phyloP scores from a whole-genome alignment of 1,140 invertebrate genomes.

The Lepidurus packardi region DNA sequence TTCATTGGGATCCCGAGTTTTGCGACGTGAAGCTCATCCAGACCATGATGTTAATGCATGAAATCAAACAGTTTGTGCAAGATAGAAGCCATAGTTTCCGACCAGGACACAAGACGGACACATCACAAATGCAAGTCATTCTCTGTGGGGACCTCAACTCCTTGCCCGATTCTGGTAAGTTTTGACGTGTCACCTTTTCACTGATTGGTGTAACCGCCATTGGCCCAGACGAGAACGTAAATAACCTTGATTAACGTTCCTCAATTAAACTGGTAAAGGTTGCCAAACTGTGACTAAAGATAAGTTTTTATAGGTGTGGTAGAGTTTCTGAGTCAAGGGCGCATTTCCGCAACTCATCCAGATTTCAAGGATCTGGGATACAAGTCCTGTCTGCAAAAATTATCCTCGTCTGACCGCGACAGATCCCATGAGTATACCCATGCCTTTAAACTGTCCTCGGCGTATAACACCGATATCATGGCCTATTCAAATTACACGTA shows the following conservation, averaged over 20 bases:
- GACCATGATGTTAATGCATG: constrained; percentile 98
- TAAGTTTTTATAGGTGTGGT: constrained; percentile 69
- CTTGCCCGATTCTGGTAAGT: constrained; percentile 86
- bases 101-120: constrained; percentile 58
- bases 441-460: constrained; percentile 88
- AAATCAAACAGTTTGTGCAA: constrained; percentile 73
- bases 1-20: constrained; percentile 99
- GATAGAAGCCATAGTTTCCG: constrained; percentile 58
- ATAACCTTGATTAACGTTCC: background rate
- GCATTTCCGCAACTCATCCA: constrained; percentile 80
- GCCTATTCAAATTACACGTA: constrained; percentile 98
- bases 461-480: constrained; percentile 92
- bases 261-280: background rate
- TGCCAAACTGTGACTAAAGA: background rate
- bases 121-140: constrained; percentile 82
- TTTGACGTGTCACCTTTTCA: background rate
- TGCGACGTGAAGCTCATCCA: constrained; percentile 99
- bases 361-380: constrained; percentile 97
- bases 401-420: constrained; percentile 64
- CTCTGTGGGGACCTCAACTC: constrained; percentile 99
- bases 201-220: too few relatives aligned
- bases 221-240: too few relatives aligned
- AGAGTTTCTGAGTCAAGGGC: constrained; percentile 85
- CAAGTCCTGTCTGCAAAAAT: constrained; percentile 82
- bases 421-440: constrained; percentile 86